Base-by-base conservation (phyloP, 2,888 invertebrate species). In the Notocelia uddmanniana region DNA sequence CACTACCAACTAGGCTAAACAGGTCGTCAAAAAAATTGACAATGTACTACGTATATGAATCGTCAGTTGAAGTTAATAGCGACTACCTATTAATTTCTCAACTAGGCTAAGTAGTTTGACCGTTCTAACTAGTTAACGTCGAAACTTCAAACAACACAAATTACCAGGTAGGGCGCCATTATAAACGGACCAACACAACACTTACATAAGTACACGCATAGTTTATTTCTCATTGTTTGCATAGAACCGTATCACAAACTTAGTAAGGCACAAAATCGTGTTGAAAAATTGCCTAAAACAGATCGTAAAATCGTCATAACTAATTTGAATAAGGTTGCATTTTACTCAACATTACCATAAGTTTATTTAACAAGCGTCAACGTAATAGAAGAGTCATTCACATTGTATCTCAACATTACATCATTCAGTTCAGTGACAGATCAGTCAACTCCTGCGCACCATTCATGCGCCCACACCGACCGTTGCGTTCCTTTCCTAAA, bases 391-490 rank as follows among this genome's bases (percentile, higher is more conserved):
- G 79, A 83, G 84, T 85, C 84, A 82, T 83, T 81, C 79, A 81
- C 81, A 81, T 80, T 76, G 71, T 83, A 82, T 81, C 80, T 77
- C 80, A 83, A 80, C 84, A 83, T 91, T 90, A 89, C 90, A 89
- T 92, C 91, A 92, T 86, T 90, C 89, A 88, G 90, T 89, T 85
- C 82, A 86, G 79, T 82, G 85, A 80, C 81, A 80, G 86, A 89
- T 88, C 89, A 89, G 90, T 90, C 89, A 88, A 91, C 52, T 86
- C 87, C 77, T 79, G 82, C 82, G 82, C 85, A 80, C 81, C 83
- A 88, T 90, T 89, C 86, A 84, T 84, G 83, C 91, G 89, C 91
- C 92, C 90, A 92, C 92, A 81, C 68, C 54, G 69, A 55, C 60
- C 72, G 73, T 74, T 75, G 79, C 80, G 80, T 80, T 78, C 78